Percentiles rank a stretch among this genome's conserved stretches.
Evolutionary conservation across 2,888 invertebrate species (phyloP).

Genomic region (Dexiosoma caninum): DNA sequence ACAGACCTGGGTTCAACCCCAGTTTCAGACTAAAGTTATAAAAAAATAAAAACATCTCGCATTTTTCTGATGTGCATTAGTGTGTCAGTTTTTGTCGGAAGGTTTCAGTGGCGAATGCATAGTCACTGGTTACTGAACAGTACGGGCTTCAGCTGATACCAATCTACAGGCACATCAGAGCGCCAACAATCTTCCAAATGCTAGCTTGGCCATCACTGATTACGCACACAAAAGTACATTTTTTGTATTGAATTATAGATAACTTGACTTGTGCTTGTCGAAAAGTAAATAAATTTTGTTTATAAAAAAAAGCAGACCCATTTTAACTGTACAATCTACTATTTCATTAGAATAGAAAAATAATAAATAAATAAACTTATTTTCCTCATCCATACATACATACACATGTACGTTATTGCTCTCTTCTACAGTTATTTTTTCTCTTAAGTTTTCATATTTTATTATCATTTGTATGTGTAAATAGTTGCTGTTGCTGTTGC

Average conservation of each 20-base stretch:
- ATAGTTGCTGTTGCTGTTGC: not conserved
- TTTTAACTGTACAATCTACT: constrained; percentile 18
- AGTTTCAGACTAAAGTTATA: too few species aligned
- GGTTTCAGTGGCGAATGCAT: too few species aligned
- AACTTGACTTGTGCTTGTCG: too few species aligned
- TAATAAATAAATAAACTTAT: not conserved
- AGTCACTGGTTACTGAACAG: too few species aligned
- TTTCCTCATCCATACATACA: not conserved
- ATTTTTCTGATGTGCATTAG: too few species aligned
- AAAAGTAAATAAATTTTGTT: constrained; percentile 6
- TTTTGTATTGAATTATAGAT: too few species aligned
- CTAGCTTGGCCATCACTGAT: not conserved
- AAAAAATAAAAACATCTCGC: too few species aligned
- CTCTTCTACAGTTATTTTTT: not conserved
- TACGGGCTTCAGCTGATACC: too few species aligned
- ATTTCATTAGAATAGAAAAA: constrained; percentile 13
- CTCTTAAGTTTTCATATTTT: not conserved
- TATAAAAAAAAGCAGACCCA: constrained; percentile 9
- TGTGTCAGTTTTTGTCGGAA: too few species aligned
- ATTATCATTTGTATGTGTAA: not conserved
- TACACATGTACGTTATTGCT: not conserved
- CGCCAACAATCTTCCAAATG: too few species aligned
- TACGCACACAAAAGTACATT: not conserved
- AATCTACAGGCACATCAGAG: too few species aligned
- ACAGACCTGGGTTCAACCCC: too few species aligned